A percentile compares a stretch with the other conserved stretches of the same genome.
phyloP scores from a whole-genome alignment of 2,113 vertebrate species.

The Ptychochromis oligacanthus region DNA sequence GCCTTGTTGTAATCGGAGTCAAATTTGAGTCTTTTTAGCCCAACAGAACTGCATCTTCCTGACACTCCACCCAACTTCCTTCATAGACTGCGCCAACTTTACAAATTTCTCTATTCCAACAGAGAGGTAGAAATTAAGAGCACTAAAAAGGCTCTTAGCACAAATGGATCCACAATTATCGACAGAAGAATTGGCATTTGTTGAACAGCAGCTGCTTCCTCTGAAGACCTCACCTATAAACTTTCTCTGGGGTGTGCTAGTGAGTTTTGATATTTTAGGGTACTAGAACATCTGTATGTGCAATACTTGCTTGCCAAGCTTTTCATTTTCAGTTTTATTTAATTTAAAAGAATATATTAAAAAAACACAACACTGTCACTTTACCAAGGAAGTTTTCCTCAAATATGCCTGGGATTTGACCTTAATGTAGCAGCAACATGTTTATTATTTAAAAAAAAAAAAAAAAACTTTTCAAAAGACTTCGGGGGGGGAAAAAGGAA shows the following conservation, averaged over 20 bases:
- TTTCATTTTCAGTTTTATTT: constrained; percentile 69
- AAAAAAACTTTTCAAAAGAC: no score
- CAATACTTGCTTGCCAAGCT: constrained; percentile 91
- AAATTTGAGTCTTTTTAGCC: constrained; percentile 12
- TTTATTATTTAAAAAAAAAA: constrained; percentile 82
- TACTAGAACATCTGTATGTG: constrained; percentile 86
- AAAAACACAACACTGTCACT: constrained; percentile 87
- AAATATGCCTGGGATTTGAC: constrained; percentile 86
- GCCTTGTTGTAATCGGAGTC: constrained; percentile 1
- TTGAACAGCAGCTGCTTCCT: constrained; percentile 49
- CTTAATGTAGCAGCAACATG: constrained; percentile 96
- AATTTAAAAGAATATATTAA: constrained; percentile 64
- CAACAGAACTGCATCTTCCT: constrained; percentile 19
- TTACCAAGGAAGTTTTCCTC: constrained; percentile 88
- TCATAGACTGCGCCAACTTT: not conserved
- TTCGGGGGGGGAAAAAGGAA: no score
- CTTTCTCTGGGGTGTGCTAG: constrained; percentile 56
- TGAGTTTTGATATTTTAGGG: constrained; percentile 73
- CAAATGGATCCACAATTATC: no score
- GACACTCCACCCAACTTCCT: constrained; percentile 1
- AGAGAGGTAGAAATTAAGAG: not conserved
- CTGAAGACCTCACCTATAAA: constrained; percentile 39
- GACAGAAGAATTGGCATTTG: not conserved
- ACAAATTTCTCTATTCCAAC: constrained; percentile 6
- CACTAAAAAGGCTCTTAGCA: not conserved